Conservation (phyloP, 1,140 invertebrate genomes). For the Caenorhabditis tropicalis region DNA sequence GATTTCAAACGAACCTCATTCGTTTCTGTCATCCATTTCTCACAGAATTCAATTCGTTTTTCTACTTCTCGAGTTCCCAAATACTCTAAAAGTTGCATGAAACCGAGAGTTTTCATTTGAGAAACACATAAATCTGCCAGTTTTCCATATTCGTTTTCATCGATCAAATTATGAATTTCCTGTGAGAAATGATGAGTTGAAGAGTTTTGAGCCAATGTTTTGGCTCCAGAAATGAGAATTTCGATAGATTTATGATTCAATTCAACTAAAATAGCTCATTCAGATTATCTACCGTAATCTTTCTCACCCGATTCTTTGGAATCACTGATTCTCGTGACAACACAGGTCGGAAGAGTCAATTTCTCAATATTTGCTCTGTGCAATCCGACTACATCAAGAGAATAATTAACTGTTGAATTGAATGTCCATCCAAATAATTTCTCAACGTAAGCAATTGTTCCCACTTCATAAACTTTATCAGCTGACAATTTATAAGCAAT, state of each 20-base stretch:
- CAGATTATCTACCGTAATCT: neutral
- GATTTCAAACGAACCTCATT: neutral
- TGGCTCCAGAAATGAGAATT: neutral
- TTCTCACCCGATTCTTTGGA: neutral
- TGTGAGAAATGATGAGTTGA: neutral
- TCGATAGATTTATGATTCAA: neutral
- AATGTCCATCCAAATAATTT: slow-evolving; percentile 76
- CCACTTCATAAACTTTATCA: slow-evolving; percentile 69
- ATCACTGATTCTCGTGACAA: slow-evolving; percentile 34
- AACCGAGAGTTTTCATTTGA: neutral
- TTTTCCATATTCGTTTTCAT: neutral
- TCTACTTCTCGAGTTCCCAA: neutral
- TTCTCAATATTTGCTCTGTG: slow-evolving; percentile 40
- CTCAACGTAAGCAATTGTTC: slow-evolving; percentile 76
- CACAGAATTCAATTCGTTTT: neutral
- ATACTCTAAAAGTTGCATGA: neutral
- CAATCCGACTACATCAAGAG: slow-evolving; percentile 74
- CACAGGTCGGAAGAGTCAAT: slow-evolving; percentile 36
- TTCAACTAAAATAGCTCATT: neutral
- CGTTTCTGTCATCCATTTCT: neutral
- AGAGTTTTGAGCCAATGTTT: neutral
- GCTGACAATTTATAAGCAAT: slow-evolving; percentile 23
- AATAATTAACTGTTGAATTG: slow-evolving; percentile 74
- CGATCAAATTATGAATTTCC: neutral
- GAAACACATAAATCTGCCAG: slow-evolving; percentile 26